Evolutionary conservation across 2,113 vertebrate species (phyloP), one percentile per base, ranked within the genome.

Genomic region (Hemichromis elongatus): DNA sequence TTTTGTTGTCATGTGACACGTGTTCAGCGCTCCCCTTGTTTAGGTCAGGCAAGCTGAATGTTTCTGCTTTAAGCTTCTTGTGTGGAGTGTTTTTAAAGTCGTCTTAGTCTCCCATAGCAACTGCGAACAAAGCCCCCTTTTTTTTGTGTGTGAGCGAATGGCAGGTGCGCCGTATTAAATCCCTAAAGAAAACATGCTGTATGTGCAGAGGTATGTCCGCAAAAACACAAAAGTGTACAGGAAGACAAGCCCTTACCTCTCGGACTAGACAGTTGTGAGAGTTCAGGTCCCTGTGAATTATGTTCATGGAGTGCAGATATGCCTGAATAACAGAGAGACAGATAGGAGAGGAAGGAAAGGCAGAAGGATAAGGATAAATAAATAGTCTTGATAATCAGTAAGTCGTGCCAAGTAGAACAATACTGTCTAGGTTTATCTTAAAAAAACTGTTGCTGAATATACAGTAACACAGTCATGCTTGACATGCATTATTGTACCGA

Each of bases 251-350:
- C 82, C 96, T 96, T 89, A 97, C 97, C 97, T 99, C 98, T 37
- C 97, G 96, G 77, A 99, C 98, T 0, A 99, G 97, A 94, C 99
- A 99, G 96, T 99, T 99, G 96, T 99, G 96, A 7, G 98, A 99
- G 94, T 99, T 99, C 92, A 99, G 97, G 92, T 99, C 98, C 0
- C 99, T 96, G 92, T 99, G 98, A 95, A 99, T 99, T 91, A 99
- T 98, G 94, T 98, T 99, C 99, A 99, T 99, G 90, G 98, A 98
- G 93, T 99, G 99, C 91, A 99, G 97, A 92, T 99, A 99, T 26
- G 98, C 77, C 96, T 96, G 59, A 81, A 56, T 68, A 81, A 89
- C 35, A n/a, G 77, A 91, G 28, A n/a, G 77, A 88, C 21, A 78
- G 57, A 82, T 9, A 75, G 19, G 11, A 77, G 56, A 52, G 9